phyloP scores from a whole-genome alignment of 2,888 invertebrate species.

The Parnassius glacialis region DNA sequence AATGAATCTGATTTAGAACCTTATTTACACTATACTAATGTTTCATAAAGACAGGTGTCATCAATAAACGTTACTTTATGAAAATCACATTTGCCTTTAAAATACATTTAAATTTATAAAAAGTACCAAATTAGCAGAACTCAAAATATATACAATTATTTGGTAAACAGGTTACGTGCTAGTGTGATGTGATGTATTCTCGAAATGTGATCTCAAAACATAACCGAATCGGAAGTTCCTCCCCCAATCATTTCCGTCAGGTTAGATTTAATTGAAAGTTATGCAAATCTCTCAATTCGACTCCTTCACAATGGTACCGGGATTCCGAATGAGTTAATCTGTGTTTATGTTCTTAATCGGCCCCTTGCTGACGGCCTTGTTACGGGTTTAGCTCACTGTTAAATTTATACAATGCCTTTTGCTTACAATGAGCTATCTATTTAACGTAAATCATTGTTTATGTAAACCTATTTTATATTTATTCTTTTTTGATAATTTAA shows the following conservation, averaged over 20 bases:
- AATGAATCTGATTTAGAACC: constrained; percentile 51
- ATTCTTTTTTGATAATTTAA: constrained; percentile 28
- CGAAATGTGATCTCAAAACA: constrained; percentile 35
- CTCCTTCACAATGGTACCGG: constrained; percentile 77
- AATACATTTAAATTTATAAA: no score
- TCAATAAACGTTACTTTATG: no score
- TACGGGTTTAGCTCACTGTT: constrained; percentile 72
- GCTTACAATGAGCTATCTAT: constrained; percentile 65
- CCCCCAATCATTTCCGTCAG: constrained; percentile 74
- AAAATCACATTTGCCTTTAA: no score
- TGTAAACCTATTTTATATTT: constrained; percentile 47
- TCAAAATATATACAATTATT: background rate
- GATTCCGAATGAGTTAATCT: constrained; percentile 81
- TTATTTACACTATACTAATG: constrained; percentile 45
- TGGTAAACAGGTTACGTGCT: background rate
- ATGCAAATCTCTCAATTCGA: constrained; percentile 79
- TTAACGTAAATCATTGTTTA: constrained; percentile 46
- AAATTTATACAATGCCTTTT: constrained; percentile 75
- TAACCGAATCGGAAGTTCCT: constrained; percentile 57
- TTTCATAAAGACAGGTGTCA: background rate
- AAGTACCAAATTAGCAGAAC: no score
- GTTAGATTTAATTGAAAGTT: constrained; percentile 79
- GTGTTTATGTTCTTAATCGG: constrained; percentile 79
- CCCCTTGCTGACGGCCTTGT: constrained; percentile 75
- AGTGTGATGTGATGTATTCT: constrained; percentile 8